Base-by-base conservation (phyloP, 2,797 vertebrate species). In the Propithecus perrieri region DNA sequence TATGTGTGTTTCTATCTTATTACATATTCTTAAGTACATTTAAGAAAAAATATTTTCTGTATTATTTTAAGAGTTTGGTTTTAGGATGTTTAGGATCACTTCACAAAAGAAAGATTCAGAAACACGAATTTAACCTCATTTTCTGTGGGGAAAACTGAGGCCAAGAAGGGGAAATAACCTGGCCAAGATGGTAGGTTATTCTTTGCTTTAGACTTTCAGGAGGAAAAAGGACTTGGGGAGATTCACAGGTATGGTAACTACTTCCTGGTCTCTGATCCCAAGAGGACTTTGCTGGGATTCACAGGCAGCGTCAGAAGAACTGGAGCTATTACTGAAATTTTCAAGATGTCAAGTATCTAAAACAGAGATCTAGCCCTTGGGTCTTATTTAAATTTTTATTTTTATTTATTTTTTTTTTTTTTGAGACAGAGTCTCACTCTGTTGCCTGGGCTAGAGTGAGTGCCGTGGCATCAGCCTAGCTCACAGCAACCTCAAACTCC, bases 81-180 rank as follows among this genome's bases (percentile, higher is more conserved):
- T 35, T 78, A 15, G 48, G 48, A 78, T 78, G 48, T 35, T 55
- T 46, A 72, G 9, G 30, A 63, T 94, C 7, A 57, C 24, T 20
- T 85, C 59, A 53, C 55, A 86, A 50, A 86, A 89, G 48, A 96
- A n/a, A 83, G 33, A 86, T 86, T 86, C 83, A 76, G 75, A 86
- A 96, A 85, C 41, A 80, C 10, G 43, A 26, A 89, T 69, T 91
- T 88, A 88, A 71, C 65, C 28, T 85, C 38, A 88, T 89, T 85
- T 93, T 85, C 53, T 57, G n/a, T 48, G 46, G 22, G 46, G 72
- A 57, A 91, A 84, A 74, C 33, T 61, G 65, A 81, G 20, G 20
- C 28, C 57, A 93, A 74, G 74, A 75, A 69, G 22, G 41, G 15
- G 18, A 83, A 90, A 69, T 78, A 38, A 41, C 13, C 69, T 74